Percentiles rank a stretch among this genome's conserved stretches.
Evolutionary conservation across 1,140 invertebrate species (phyloP).

Genomic region (Pseudomyrmex sp.): DNA sequence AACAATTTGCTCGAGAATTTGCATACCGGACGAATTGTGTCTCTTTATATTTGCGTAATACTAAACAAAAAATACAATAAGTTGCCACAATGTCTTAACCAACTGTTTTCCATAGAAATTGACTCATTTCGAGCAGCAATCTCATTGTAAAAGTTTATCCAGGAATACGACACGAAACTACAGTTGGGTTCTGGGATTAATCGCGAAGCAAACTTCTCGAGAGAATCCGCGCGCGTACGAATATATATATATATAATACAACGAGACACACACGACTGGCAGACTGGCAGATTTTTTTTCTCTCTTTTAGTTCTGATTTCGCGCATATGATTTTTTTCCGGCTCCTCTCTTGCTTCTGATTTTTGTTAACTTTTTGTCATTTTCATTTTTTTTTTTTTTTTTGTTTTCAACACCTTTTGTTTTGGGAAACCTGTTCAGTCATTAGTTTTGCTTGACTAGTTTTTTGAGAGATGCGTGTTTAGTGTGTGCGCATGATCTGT

Average conservation of each 20-base stretch:
- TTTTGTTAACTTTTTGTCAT: constrained; percentile 29
- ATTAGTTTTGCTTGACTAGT: constrained; percentile 82
- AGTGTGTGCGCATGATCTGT: constrained; percentile 84
- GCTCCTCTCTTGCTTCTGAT: constrained; percentile 62
- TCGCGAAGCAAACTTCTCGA: constrained; percentile 20
- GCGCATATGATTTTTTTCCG: constrained; percentile 65
- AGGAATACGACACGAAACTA: not conserved
- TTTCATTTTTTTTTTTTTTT: constrained; percentile 19
- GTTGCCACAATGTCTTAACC: too few relatives aligned
- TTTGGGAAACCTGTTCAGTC: constrained; percentile 67
- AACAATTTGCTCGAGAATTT: not conserved
- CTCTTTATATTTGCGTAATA: too few relatives aligned
- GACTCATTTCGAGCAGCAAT: constrained; percentile 9
- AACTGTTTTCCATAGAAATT: not conserved
- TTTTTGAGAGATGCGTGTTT: constrained; percentile 77
- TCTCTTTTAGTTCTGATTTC: constrained; percentile 47
- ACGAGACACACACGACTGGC: constrained; percentile 34
- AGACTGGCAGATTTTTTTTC: constrained; percentile 28
- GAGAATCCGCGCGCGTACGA: constrained; percentile 14
- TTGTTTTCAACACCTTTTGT: constrained; percentile 36
- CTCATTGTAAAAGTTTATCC: not conserved
- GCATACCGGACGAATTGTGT: too few relatives aligned
- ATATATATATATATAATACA: too few relatives aligned
- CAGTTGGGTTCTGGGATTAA: constrained; percentile 33
- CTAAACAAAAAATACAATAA: too few relatives aligned